phyloP scores from a whole-genome alignment of 2,797 vertebrate genomes.

The Bryconaethiops microstoma region DNA sequence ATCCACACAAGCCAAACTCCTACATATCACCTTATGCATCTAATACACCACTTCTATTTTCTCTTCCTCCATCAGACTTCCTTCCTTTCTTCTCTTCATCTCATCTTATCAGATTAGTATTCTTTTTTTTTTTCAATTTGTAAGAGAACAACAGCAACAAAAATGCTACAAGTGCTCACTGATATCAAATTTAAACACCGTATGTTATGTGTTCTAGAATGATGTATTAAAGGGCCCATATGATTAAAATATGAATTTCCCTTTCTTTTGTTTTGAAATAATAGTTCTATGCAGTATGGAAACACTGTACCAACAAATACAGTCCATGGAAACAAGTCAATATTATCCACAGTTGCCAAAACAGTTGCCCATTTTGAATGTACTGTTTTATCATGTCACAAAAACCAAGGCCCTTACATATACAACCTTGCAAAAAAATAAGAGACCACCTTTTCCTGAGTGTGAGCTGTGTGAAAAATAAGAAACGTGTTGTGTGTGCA shows the following conservation, averaged over 20 bases:
- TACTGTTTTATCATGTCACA: too few relatives aligned
- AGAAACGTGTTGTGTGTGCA: too few relatives aligned
- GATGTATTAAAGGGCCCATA: neutral
- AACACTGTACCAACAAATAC: too few relatives aligned
- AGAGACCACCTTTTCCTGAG: too few relatives aligned
- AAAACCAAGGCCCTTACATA: too few relatives aligned
- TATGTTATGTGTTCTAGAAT: neutral
- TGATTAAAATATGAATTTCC: neutral
- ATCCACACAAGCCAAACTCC: constrained; percentile 19
- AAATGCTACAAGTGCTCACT: neutral
- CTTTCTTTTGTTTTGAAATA: too few relatives aligned
- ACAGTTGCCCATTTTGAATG: too few relatives aligned
- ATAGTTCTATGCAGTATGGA: too few relatives aligned
- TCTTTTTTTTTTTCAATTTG: constrained; percentile 7
- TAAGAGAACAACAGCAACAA: neutral
- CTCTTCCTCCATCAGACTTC: neutral
- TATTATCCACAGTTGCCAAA: too few relatives aligned
- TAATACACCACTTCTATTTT: neutral
- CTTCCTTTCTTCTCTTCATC: neutral
- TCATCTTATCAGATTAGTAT: constrained; percentile 1
- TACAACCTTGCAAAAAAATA: too few relatives aligned
- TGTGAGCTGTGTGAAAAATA: too few relatives aligned
- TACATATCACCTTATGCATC: neutral
- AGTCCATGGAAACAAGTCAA: too few relatives aligned
- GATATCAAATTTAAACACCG: neutral